phyloP scores from a whole-genome alignment of 2,113 vertebrate genomes.

The Podiceps cristatus region DNA sequence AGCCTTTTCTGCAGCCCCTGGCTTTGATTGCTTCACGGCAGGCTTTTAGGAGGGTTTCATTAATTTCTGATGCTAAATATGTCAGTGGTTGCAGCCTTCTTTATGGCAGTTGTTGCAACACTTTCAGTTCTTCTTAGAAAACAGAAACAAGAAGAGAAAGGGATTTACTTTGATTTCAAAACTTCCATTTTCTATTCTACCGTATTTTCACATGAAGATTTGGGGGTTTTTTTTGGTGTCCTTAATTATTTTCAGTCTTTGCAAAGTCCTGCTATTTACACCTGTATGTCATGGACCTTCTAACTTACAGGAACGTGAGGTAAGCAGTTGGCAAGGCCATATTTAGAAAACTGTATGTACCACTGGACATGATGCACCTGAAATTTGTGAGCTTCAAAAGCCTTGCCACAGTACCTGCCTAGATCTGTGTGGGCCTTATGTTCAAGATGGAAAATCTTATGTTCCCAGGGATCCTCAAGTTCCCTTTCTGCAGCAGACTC shows the following conservation, averaged over 20 bases:
- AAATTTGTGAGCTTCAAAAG: not conserved
- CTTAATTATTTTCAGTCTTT: not conserved
- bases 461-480: not conserved
- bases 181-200: not conserved
- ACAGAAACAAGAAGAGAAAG: not conserved
- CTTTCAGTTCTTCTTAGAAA: slow-evolving; percentile 34
- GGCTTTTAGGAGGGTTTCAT: not conserved
- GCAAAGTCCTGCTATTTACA: not conserved
- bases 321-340: not conserved
- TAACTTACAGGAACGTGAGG: not conserved
- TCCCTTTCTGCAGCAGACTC: not conserved
- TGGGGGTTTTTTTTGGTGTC: not conserved
- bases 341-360: accelerated
- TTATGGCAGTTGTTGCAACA: not conserved
- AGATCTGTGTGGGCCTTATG: not conserved
- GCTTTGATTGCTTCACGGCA: not conserved
- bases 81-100: not conserved
- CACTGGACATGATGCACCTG: not conserved
- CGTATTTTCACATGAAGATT: not conserved
- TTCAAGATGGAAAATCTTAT: not conserved
- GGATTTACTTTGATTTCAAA: not conserved
- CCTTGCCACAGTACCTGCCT: not conserved
- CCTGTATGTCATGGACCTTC: not conserved
- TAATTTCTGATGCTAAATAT: not conserved
- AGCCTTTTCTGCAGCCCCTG: not conserved